A percentile compares a stretch with the other conserved stretches of the same genome.
Evolutionary conservation across 2,888 invertebrate species (phyloP).

Genomic region (Pollenia angustigena): DNA sequence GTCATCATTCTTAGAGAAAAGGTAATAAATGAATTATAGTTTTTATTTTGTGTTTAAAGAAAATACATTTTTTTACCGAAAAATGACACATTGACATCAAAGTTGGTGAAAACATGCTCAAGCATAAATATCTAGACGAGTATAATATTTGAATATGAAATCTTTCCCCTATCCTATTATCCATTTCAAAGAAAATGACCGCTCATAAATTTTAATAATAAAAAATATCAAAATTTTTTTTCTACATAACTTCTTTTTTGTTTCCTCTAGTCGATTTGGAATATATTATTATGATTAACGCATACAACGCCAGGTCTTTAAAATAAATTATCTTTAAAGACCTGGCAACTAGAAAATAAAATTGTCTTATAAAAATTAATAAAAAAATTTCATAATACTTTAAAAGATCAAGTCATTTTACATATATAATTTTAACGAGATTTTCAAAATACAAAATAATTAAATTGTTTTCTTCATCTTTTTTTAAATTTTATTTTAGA

Average conservation of each 20-base stretch:
- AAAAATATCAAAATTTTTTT: not conserved
- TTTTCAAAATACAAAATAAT: slow-evolving; percentile 1
- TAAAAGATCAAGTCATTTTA: not conserved
- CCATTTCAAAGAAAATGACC: not conserved
- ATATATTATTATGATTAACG: slow-evolving; percentile 38
- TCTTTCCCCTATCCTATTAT: too few relatives aligned
- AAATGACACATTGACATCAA: slow-evolving; percentile 62
- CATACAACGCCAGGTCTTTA: not conserved
- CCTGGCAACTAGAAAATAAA: slow-evolving; percentile 36
- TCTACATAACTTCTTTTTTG: not conserved
- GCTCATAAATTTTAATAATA: not conserved
- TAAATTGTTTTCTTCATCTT: slow-evolving; percentile 2
- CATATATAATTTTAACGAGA: not conserved
- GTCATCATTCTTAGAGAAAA: too few relatives aligned
- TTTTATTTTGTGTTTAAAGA: slow-evolving; percentile 11
- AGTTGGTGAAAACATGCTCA: slow-evolving; percentile 15
- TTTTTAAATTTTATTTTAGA: slow-evolving; percentile 74
- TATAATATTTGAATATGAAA: too few relatives aligned
- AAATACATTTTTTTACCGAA: not conserved
- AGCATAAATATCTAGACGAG: not conserved
- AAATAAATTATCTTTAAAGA: slow-evolving; percentile 16
- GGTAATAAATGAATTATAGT: slow-evolving; percentile 12
- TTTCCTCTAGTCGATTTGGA: slow-evolving; percentile 8
- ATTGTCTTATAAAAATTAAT: not conserved
- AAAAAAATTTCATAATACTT: slow-evolving; percentile 11